These are phyloP conservation scores for Caranx melampygus DNA, from an alignment of 2,113 vertebrate species.

Conservation along the genomic window DNA sequence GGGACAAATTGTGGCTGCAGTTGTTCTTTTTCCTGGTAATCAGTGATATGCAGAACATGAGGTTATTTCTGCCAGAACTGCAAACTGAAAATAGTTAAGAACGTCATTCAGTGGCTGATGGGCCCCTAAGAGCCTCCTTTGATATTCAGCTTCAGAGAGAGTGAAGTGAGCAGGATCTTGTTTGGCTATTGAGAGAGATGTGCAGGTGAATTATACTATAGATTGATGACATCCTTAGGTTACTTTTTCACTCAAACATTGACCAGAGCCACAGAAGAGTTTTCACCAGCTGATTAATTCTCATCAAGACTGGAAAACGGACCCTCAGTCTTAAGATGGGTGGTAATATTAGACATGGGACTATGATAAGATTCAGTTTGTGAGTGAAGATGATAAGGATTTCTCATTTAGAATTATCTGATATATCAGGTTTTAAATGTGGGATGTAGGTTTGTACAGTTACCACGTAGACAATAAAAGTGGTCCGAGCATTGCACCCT, in stretches of 20 bases:
- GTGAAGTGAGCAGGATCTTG: no score
- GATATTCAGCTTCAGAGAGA: no score
- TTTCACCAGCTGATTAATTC: background rate
- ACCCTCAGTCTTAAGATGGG: background rate
- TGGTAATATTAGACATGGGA: background rate
- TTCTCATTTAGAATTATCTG: no score
- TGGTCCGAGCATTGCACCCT: conserved; percentile 5
- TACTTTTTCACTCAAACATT: background rate
- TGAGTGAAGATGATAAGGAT: background rate
- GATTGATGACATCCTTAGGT: background rate
- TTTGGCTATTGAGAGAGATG: no score
- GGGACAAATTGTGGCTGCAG: background rate
- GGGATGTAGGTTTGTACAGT: no score
- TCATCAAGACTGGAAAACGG: background rate
- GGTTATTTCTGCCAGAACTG: background rate
- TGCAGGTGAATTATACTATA: no score
- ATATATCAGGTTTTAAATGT: no score
- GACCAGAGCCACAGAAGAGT: background rate
- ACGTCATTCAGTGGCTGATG: background rate
- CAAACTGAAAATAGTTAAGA: background rate
- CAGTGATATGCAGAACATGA: background rate
- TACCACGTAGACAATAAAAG: background rate
- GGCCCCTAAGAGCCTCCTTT: no score
- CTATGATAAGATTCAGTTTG: background rate
- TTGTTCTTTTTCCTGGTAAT: background rate